Conservation (phyloP, 2,888 invertebrate genomes). For the Gymnoscelis rufifasciata region DNA sequence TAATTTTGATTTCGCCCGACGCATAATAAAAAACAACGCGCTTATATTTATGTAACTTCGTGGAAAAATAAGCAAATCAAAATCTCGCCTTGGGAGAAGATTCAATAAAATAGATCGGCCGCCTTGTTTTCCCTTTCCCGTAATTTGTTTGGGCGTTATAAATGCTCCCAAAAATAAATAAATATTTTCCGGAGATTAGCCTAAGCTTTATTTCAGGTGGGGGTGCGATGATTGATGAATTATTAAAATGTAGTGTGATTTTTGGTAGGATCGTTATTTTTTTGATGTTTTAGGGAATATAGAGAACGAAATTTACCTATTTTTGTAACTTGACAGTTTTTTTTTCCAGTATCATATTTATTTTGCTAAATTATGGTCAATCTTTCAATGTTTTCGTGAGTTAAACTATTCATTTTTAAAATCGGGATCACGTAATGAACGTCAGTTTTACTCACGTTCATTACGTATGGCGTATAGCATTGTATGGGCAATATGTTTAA, state of each 20-base stretch:
- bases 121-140: conserved; percentile 23
- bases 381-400: no score
- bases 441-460: no score
- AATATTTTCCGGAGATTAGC: conserved; percentile 15
- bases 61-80: conserved; percentile 24
- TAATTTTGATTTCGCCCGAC: conserved; percentile 3
- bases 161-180: conserved; percentile 17
- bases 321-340: no score
- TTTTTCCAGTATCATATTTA: no score
- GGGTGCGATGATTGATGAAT: conserved; percentile 16
- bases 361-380: no score
- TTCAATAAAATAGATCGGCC: conserved; percentile 22
- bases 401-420: no score
- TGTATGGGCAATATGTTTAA: no score
- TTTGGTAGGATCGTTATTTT: conserved; percentile 10
- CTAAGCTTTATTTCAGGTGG: conserved; percentile 19
- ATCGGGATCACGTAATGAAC: no score
- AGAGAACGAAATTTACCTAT: not conserved
- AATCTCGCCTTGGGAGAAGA: conserved; percentile 15
- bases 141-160: conserved; percentile 24
- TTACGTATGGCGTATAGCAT: no score
- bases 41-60: conserved; percentile 10
- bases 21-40: conserved; percentile 10
- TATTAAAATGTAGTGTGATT: conserved; percentile 6
- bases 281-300: not conserved